Evolutionary conservation across 2,888 invertebrate species (phyloP).

Genomic region (Mantis religiosa): DNA sequence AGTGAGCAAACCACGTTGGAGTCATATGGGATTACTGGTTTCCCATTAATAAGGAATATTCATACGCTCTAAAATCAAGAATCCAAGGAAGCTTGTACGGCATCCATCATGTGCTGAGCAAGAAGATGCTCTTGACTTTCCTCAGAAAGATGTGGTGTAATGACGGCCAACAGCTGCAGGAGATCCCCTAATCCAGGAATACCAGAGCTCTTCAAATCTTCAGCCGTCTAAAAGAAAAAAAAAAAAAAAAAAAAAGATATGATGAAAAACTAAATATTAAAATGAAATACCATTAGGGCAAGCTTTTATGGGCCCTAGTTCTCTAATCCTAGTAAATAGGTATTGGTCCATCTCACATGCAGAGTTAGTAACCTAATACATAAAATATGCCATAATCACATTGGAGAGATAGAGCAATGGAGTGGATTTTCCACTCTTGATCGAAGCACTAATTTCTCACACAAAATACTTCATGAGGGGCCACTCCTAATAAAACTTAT

Average conservation of each 20-base stretch:
- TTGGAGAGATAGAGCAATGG: too few species aligned
- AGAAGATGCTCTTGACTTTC: constrained; percentile 42
- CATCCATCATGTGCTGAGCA: constrained; percentile 35
- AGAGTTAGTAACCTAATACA: too few species aligned
- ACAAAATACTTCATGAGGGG: too few species aligned
- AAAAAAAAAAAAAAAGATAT: background rate
- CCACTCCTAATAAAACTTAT: too few species aligned
- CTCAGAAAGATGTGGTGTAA: constrained; percentile 45
- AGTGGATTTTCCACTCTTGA: too few species aligned
- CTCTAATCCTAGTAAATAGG: too few species aligned
- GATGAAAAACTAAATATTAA: background rate
- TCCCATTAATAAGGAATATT: background rate
- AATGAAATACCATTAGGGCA: too few species aligned
- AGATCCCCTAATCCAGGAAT: constrained; percentile 37
- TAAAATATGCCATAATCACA: too few species aligned
- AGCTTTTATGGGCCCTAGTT: too few species aligned
- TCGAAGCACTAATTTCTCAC: too few species aligned
- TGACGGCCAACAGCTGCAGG: constrained; percentile 41
- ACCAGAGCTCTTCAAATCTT: constrained; percentile 18
- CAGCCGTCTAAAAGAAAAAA: constrained; percentile 20
- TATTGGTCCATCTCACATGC: too few species aligned
- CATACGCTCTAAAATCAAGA: background rate
- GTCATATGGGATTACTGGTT: background rate
- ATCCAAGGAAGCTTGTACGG: constrained; percentile 16
- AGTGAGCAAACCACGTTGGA: background rate